Base-by-base conservation (phyloP, 2,888 invertebrate genomes). In the Embidobia sp. region DNA sequence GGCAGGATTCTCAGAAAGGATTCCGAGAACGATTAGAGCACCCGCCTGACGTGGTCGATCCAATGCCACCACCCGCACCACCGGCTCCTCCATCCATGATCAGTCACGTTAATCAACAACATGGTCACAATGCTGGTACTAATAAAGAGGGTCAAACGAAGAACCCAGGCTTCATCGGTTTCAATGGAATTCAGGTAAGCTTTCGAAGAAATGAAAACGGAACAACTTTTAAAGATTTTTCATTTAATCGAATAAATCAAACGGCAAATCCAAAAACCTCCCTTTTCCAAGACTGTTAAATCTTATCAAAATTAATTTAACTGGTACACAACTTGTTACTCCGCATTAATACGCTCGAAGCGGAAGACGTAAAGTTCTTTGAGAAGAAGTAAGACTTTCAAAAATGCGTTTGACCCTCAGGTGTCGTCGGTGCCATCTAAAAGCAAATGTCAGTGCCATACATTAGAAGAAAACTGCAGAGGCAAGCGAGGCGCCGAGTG, bases 361-460 rank as follows among this genome's bases (percentile, higher is more conserved):
- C 22, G 26, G 27, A 44, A 44, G 35, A 46, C 10, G 40, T 22
- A n/a, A 55, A 53, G 37, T 72, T 72, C 22, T 64, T 40, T 26
- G 5, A 31, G 42, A 53, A 67, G 46, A 46, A 55, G 27, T 40
- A 31, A 42, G 55, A 59, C 26, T 74, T 35, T 59, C 19, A 75
- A 69, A 67, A 69, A 63, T 67, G 40, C 55, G 42, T 72, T 46
- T 66, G 73, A 69, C 76, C 67, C 69, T 51, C 80, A 85, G 85
- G 81, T 81, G 16, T 74, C 83, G 22, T 40, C 79, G 48, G 76
- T 78, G 53, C 80, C 79, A 44, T 78, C 80, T 53, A 85, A 83
- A 79, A 85, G 77, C 57, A 88, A 89, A 64, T 89, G 89, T 76
- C 89, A 88, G 77, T 89, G 89, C 77, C 89, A 89, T 79, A 83